Conservation (phyloP, 2,888 invertebrate genomes). For the Pharmacophagus antenor region DNA sequence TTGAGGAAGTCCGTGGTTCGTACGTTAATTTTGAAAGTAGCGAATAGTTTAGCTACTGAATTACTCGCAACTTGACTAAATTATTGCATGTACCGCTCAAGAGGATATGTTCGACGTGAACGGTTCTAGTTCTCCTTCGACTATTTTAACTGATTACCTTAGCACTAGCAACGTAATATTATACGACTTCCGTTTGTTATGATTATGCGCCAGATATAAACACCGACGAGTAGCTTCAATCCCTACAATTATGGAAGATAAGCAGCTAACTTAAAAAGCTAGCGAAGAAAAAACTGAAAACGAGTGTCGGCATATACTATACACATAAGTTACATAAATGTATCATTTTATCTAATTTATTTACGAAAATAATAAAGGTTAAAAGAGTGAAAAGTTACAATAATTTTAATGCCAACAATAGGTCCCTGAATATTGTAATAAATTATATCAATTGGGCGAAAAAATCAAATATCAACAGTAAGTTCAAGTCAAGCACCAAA, state of each 20-base stretch:
- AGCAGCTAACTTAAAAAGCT: not conserved
- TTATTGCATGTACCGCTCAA: not conserved
- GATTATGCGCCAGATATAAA: conserved; percentile 2
- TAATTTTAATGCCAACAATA: not conserved
- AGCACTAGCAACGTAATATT: conserved; percentile 10
- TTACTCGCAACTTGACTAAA: not conserved
- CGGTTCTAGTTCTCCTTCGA: not conserved
- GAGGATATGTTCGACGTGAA: not conserved
- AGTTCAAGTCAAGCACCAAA: too few relatives aligned
- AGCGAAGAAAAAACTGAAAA: not conserved
- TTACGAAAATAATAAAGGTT: not conserved
- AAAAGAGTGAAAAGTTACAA: not conserved
- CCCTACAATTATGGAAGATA: conserved; percentile 1
- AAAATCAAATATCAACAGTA: too few relatives aligned
- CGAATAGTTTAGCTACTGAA: too few relatives aligned
- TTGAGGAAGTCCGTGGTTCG: too few relatives aligned
- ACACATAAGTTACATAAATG: not conserved
- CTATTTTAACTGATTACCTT: not conserved
- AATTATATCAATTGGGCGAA: too few relatives aligned
- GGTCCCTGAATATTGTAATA: too few relatives aligned
- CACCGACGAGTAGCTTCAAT: conserved; percentile 1
- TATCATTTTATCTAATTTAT: not conserved
- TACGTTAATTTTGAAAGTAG: too few relatives aligned
- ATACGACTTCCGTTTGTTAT: conserved; percentile 18
- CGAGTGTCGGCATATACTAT: not conserved